These are phyloP conservation scores for Melitaea cinxia DNA, from an alignment of 1,140 invertebrate species.

Conservation along the genomic window DNA sequence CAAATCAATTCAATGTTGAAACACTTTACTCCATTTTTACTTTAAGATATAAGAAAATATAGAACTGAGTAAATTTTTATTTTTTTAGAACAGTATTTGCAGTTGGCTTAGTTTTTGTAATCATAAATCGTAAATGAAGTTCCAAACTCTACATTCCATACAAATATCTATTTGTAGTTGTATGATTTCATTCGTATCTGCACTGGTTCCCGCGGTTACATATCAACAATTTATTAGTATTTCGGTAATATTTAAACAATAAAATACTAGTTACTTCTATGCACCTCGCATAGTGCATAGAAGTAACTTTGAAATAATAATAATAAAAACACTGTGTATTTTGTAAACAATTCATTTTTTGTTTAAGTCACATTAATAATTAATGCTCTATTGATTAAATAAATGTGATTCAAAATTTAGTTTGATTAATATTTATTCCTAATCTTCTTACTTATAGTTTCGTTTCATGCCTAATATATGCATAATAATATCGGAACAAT, in stretches of 20 bases:
- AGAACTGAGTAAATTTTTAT: neutral
- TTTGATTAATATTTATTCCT: too few relatives aligned
- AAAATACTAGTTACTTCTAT: too few relatives aligned
- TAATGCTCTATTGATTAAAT: too few relatives aligned
- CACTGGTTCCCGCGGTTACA: conserved; percentile 22
- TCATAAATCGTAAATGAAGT: conserved; percentile 52
- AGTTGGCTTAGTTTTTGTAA: conserved; percentile 1
- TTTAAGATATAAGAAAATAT: neutral
- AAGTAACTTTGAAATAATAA: too few relatives aligned
- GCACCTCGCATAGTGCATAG: too few relatives aligned
- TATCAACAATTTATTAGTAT: conserved; percentile 18
- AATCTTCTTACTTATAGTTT: too few relatives aligned
- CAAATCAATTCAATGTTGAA: conserved; percentile 24
- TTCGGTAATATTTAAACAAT: neutral
- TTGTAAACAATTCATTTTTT: too few relatives aligned
- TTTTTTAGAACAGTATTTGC: neutral
- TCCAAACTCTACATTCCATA: conserved; percentile 48
- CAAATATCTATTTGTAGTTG: conserved; percentile 63
- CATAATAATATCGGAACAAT: too few relatives aligned
- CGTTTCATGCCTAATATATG: too few relatives aligned
- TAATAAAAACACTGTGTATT: too few relatives aligned
- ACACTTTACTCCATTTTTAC: neutral
- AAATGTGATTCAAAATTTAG: too few relatives aligned
- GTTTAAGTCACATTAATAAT: too few relatives aligned
- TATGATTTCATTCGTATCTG: conserved; percentile 54